Evolutionary conservation across 1,140 invertebrate species (phyloP).

Genomic region (Watersipora subatra): DNA sequence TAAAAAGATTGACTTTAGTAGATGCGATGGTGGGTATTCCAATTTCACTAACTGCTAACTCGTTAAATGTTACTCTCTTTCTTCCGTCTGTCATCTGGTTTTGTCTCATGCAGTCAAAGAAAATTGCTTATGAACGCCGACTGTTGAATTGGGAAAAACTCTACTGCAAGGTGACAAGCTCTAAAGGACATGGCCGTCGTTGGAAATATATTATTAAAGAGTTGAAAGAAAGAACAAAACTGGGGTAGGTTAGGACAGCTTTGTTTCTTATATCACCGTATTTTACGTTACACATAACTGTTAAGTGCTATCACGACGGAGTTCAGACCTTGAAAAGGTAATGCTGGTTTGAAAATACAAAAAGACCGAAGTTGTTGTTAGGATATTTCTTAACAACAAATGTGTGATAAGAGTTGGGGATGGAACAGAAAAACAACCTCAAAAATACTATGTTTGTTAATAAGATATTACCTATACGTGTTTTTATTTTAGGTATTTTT

Average conservation of each 20-base stretch:
- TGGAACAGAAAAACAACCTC: too few relatives aligned
- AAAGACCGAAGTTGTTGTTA: too few relatives aligned
- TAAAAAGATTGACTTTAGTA: conserved; percentile 32
- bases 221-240: conserved; percentile 35
- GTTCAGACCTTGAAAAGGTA: too few relatives aligned
- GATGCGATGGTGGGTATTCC: conserved; percentile 28
- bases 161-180: conserved; percentile 30
- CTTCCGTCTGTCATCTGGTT: too few relatives aligned
- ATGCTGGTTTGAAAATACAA: too few relatives aligned
- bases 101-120: conserved; percentile 23
- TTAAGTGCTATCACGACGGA: background rate
- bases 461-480: too few relatives aligned
- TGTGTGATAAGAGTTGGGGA: too few relatives aligned
- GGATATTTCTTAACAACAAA: too few relatives aligned
- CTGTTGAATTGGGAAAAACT: conserved; percentile 40
- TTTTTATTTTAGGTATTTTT: too few relatives aligned
- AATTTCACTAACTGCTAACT: background rate
- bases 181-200: conserved; percentile 32
- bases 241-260: conserved; percentile 20
- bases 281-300: background rate
- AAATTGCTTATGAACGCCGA: conserved; percentile 30
- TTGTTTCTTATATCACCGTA: background rate
- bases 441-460: too few relatives aligned
- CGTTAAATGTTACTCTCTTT: too few relatives aligned
- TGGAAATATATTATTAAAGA: conserved; percentile 40